Evolutionary conservation across 2,797 vertebrate genomes (phyloP), one percentile per base, ranked within the genome.

Genomic region (Australoheros facetus): DNA sequence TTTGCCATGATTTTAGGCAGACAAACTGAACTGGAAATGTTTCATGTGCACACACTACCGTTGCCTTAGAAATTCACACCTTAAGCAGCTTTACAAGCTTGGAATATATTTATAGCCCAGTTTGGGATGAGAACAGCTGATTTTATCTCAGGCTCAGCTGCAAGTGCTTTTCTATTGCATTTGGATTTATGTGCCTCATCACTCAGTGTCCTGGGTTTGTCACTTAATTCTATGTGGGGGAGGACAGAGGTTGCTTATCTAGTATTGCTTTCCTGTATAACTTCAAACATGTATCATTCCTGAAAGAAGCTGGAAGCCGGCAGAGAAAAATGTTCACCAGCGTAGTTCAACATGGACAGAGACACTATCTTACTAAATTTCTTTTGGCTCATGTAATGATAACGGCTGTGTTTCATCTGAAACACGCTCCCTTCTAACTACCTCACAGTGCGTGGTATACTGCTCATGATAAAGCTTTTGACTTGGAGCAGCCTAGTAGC

Each of bases 271-370:
- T 84, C 28, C 76, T 75, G 62, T 78, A 72, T 78, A 58, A 62
- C 7, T 57, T 89, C 66, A 82, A 73, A 90, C 79, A 88, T 85
- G 71, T 56, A 80, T 87, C 73, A 59, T 3, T 74, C 17, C 66
- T 72, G 77, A 81, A 26, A 64, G 62, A 76, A 84, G 70, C 71
- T 37, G 21, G 54, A 54, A 75, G 71, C 12, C 3, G 39, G 53
- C 62, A 55, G 62, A 74, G 60, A 51, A 26, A 16, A 55, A 77
- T 45, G 66, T 72, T 39, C 9, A 51, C 12, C 7, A 34, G 26
- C 26, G 16, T 32, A 32, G 79, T 76, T 71, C 51, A 60, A 10
- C 51, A 17, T 59, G 37, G 42, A 71, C 70, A n/a, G 56, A 82
- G 77, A 85, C 66, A n/a, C 26, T 66, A 28, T 76, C 62, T 81